Evolutionary conservation across 2,888 invertebrate genomes (phyloP).

Genomic region (Theodoxus fluviatilis): DNA sequence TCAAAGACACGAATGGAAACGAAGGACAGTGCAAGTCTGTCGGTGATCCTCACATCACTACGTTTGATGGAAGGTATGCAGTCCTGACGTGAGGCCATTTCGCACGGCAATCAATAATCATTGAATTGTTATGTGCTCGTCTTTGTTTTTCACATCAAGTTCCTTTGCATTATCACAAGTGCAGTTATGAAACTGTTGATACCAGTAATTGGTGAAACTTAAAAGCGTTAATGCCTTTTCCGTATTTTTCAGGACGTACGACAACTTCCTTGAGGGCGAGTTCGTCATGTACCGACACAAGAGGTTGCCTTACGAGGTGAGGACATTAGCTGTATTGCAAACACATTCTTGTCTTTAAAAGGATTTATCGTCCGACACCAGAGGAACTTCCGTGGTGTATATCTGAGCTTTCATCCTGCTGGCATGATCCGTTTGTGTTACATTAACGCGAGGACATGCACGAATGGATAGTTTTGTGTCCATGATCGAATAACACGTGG

Average conservation of each 20-base stretch:
- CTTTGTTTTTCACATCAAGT: neutral
- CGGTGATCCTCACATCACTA: slow-evolving; percentile 38
- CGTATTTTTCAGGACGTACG: slow-evolving; percentile 40
- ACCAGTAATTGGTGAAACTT: neutral
- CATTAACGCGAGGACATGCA: too few relatives aligned
- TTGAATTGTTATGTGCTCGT: neutral
- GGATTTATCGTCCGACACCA: neutral
- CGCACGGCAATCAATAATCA: neutral
- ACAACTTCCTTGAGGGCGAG: slow-evolving; percentile 45
- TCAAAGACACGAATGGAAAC: slow-evolving; percentile 31
- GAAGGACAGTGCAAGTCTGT: slow-evolving; percentile 38
- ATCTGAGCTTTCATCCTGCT: neutral
- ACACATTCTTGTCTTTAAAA: neutral
- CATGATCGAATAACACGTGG: too few relatives aligned
- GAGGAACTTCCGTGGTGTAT: neutral
- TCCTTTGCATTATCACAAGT: neutral
- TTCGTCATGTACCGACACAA: slow-evolving; percentile 47
- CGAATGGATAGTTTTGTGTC: too few relatives aligned
- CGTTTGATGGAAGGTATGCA: slow-evolving; percentile 51
- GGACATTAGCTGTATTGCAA: slow-evolving; percentile 6
- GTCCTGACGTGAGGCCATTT: too few relatives aligned
- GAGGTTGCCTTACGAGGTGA: slow-evolving; percentile 45
- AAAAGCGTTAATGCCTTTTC: neutral
- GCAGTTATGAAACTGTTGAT: neutral
- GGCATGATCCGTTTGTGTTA: neutral